Evolutionary conservation across 2,888 invertebrate genomes (phyloP), one percentile per base, ranked within the genome.

Genomic region (Harpalus rufipes): DNA sequence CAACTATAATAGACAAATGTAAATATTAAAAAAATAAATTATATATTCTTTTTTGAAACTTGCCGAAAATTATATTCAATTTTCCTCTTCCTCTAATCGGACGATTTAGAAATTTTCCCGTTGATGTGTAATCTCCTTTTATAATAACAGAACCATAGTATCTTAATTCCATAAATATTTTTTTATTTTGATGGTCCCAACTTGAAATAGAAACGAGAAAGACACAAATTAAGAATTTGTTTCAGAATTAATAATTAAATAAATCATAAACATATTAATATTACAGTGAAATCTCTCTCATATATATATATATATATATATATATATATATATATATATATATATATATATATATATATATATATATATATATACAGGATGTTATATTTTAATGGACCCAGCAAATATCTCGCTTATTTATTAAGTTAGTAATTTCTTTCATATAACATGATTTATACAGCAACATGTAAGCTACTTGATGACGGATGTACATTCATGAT

Each of bases 271-370:
- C 12, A 61, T 61, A 16, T 3, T 1, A 21, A 3, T 21, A 1
- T 21, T 21, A 21, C 3, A 21, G 21, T n/a, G n/a, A n/a, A n/a
- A n/a, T n/a, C n/a, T n/a, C n/a, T n/a, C n/a, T n/a, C n/a, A n/a
- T 21, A 21, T 21, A 21, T 59, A 59, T n/a, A 59, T n/a, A n/a
- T 59, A 59, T n/a, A 59, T 14, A 59, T 59, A 59, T 14, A 59
- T 59, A 59, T 16, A 59, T 59, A 59, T 14, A 59, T 59, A 59
- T 14, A 59, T 59, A 59, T 14, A 59, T 59, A 59, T 14, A 59
- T 59, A 59, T 14, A 59, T 59, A 59, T 14, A 59, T 59, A 59
- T 14, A 59, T 59, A 7, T 14, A 59, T 59, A 59, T 14, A 59
- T 59, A 59, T 59, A 21, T 21, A 21, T 21, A 21, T 21, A 21